These are phyloP conservation scores for Cryptotermes secundus DNA, from an alignment of 1,140 invertebrate genomes.

Conservation along the genomic window DNA sequence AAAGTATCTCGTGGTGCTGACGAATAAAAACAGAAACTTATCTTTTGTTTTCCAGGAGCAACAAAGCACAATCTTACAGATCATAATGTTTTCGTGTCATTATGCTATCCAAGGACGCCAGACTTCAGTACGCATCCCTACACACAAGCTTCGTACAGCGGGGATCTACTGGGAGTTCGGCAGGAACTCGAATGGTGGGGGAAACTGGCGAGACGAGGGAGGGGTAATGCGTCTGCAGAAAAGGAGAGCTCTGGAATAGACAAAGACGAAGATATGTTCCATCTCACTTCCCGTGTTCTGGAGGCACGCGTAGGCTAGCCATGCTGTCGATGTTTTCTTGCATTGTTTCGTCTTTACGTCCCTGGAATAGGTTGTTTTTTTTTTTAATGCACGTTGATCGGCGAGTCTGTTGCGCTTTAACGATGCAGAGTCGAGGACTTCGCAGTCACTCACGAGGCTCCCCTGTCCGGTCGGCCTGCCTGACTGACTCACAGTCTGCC, in stretches of 20 bases:
- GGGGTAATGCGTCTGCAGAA: conserved; percentile 6
- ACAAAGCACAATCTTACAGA: no score
- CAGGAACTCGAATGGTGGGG: background rate
- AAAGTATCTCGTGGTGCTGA: no score
- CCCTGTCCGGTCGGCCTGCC: background rate
- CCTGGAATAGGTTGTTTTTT: background rate
- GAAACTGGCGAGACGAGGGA: conserved; percentile 16
- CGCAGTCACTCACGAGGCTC: background rate
- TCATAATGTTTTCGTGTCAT: background rate
- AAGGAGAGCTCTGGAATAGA: background rate
- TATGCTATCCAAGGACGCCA: background rate
- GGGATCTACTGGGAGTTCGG: conserved; percentile 1
- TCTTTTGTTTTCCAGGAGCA: no score
- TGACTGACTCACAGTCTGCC: conserved; percentile 2
- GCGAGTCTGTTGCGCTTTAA: background rate
- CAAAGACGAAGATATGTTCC: background rate
- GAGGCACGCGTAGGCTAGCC: background rate
- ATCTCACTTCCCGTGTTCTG: conserved; percentile 5
- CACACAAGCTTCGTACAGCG: background rate
- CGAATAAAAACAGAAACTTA: no score
- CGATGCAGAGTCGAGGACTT: background rate
- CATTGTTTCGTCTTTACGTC: conserved; percentile 1
- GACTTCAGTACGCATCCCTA: background rate
- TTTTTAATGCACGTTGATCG: background rate
- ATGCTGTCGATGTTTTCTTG: background rate